Conservation (phyloP, 2,888 invertebrate species). For the Pammene fasciana region DNA sequence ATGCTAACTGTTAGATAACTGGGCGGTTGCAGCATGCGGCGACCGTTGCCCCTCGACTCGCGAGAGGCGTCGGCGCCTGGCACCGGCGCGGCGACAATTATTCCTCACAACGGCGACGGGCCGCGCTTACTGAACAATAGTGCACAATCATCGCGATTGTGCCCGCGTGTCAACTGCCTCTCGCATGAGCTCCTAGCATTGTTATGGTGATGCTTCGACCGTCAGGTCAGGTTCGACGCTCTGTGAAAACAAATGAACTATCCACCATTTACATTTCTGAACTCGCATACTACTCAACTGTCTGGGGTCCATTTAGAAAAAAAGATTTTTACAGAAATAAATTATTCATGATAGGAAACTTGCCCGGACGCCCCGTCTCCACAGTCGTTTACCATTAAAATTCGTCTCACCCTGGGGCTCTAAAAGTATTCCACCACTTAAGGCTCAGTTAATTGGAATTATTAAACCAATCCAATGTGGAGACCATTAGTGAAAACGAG, state of each 20-base stretch:
- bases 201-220: slow-evolving; percentile 74
- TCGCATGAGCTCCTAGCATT: slow-evolving; percentile 68
- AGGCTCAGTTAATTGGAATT: slow-evolving; percentile 74
- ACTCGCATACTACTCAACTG: slow-evolving; percentile 51
- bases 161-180: slow-evolving; percentile 73
- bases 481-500: slow-evolving; percentile 72
- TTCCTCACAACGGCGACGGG: slow-evolving; percentile 57
- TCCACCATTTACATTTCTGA: slow-evolving; percentile 67
- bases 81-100: slow-evolving; percentile 60
- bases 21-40: slow-evolving; percentile 46
- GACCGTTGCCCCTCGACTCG: slow-evolving; percentile 60
- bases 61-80: slow-evolving; percentile 54
- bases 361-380: slow-evolving; percentile 54
- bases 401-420: slow-evolving; percentile 66
- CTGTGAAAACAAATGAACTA: slow-evolving; percentile 69
- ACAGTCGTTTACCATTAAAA: slow-evolving; percentile 64
- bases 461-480: slow-evolving; percentile 70
- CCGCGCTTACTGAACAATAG: slow-evolving; percentile 68
- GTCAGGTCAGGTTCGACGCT: slow-evolving; percentile 68
- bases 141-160: slow-evolving; percentile 74
- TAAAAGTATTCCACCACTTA: slow-evolving; percentile 61
- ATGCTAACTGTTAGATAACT: slow-evolving; percentile 59
- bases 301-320: slow-evolving; percentile 52
- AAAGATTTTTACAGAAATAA: slow-evolving; percentile 63
- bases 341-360: slow-evolving; percentile 69